Conservation (phyloP, 2,888 invertebrate species). For the Tetrapedia diversipes region DNA sequence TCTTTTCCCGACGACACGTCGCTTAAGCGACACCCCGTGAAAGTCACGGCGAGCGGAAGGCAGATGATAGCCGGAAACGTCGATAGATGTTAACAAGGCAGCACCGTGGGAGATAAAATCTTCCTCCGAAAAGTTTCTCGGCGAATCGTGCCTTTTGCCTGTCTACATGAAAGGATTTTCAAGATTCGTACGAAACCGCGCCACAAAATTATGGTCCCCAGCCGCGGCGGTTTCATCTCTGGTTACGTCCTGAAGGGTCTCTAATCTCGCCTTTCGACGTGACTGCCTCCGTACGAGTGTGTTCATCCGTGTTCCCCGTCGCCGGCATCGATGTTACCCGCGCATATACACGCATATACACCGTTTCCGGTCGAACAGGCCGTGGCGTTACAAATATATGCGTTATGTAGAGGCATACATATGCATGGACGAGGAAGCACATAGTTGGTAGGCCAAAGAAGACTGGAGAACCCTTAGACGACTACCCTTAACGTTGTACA, state of each 20-base stretch:
- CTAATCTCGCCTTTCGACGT: conserved; percentile 45
- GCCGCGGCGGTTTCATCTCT: conserved; percentile 35
- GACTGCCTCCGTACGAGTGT: conserved; percentile 15
- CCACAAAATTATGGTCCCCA: conserved; percentile 37
- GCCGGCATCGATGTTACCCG: conserved; percentile 4
- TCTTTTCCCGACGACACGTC: conserved; percentile 6
- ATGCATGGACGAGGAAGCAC: conserved; percentile 36
- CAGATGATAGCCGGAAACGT: conserved; percentile 35
- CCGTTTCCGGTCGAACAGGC: conserved; percentile 27
- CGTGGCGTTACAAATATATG: conserved; percentile 35
- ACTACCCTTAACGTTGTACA: conserved; percentile 46
- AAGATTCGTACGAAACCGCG: conserved; percentile 32
- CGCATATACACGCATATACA: neutral
- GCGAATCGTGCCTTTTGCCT: conserved; percentile 25
- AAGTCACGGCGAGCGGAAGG: neutral
- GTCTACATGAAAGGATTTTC: conserved; percentile 47
- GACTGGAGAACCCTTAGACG: conserved; percentile 57
- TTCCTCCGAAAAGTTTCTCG: conserved; percentile 18
- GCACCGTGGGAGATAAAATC: conserved; percentile 45
- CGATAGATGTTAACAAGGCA: conserved; percentile 57
- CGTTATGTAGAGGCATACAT: conserved; percentile 35
- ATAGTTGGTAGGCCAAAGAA: conserved; percentile 48
- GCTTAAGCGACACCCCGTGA: conserved; percentile 22
- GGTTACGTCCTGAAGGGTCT: conserved; percentile 26
- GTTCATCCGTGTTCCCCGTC: conserved; percentile 10